Conservation (phyloP, 2,888 invertebrate species). For the Eristalis tenax region DNA sequence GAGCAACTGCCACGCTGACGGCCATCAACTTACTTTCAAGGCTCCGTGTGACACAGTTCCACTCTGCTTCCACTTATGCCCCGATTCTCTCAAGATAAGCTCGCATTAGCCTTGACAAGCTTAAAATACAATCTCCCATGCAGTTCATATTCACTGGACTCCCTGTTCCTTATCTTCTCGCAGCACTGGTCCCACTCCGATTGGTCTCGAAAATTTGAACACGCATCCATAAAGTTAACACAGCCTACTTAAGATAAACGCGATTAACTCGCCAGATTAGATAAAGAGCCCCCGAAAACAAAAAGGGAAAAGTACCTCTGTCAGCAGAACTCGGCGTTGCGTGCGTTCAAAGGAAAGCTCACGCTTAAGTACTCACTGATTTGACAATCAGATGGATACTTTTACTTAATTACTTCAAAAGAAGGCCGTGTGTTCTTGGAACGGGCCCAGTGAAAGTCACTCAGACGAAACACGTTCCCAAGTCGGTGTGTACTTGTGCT, state of each 20-base stretch:
- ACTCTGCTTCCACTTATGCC: neutral
- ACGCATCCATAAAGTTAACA: neutral
- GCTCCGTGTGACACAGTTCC: neutral
- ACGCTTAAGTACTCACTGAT: conserved; percentile 26
- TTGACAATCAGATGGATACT: conserved; percentile 20
- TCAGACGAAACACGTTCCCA: conserved; percentile 6
- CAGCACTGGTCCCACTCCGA: neutral
- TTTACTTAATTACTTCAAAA: conserved; percentile 17
- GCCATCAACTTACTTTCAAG: neutral
- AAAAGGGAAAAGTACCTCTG: neutral
- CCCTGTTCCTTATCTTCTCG: neutral
- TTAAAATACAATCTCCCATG: neutral
- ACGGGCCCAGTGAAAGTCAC: conserved; percentile 23
- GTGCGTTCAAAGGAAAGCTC: neutral
- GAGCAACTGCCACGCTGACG: neutral
- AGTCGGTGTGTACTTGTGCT: neutral
- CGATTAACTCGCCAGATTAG: neutral
- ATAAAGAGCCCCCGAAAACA: neutral
- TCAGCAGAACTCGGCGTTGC: neutral
- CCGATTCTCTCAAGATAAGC: neutral
- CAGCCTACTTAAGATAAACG: neutral
- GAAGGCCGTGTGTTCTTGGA: conserved; percentile 19
- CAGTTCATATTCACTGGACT: neutral
- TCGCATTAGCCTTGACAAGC: neutral
- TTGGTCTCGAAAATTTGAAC: neutral